These are phyloP conservation scores for Indri indri DNA, from an alignment of 2,113 vertebrate genomes.

Conservation along the genomic window DNA sequence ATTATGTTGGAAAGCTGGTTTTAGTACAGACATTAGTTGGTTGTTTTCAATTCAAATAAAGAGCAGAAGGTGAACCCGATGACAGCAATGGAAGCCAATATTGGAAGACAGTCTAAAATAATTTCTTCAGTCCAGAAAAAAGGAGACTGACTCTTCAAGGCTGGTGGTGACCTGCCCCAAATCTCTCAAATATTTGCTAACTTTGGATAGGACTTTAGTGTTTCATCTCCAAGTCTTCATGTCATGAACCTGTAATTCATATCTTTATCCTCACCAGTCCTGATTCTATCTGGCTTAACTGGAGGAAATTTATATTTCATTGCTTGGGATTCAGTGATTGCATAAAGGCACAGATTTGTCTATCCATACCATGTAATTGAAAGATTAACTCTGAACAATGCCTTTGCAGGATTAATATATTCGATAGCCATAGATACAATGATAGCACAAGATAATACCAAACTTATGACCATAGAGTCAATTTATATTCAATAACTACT, in stretches of 20 bases:
- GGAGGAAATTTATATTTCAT: background rate
- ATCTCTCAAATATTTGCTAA: background rate
- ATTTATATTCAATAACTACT: background rate
- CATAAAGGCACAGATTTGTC: background rate
- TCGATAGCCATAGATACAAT: background rate
- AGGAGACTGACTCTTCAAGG: background rate
- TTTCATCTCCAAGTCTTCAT: background rate
- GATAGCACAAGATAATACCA: background rate
- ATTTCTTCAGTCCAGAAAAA: background rate
- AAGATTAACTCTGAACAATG: background rate
- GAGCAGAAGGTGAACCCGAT: background rate
- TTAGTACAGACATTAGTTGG: background rate
- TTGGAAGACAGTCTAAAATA: background rate
- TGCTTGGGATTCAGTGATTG: background rate
- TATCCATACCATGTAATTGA: background rate
- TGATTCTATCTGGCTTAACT: background rate
- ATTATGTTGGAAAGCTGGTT: background rate
- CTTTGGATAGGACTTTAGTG: background rate
- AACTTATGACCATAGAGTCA: background rate
- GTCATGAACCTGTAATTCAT: background rate
- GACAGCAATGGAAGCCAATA: background rate
- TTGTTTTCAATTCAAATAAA: background rate
- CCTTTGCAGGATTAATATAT: background rate
- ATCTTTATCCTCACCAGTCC: background rate
- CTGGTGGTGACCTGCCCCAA: background rate